Conservation (phyloP, 64 coral and sea anemone species). For the Pocillopora verrucosa region DNA sequence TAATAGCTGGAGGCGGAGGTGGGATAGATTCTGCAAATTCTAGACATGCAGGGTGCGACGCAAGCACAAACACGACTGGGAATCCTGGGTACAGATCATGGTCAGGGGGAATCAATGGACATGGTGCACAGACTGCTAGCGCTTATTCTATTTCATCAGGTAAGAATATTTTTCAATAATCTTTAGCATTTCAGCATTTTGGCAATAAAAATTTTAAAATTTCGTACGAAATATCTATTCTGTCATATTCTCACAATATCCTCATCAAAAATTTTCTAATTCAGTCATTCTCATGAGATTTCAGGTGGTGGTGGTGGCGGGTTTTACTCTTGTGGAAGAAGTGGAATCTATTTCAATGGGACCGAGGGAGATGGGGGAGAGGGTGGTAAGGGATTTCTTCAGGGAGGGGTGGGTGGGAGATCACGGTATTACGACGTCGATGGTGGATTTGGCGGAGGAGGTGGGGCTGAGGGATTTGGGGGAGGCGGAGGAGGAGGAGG, state of each 20-base stretch:
- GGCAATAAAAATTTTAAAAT: too few species aligned
- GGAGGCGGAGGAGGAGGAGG: too few species aligned
- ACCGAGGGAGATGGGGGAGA: not conserved
- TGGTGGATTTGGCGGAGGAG: too few species aligned
- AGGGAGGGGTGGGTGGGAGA: conserved; percentile 4
- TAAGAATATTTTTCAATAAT: not conserved
- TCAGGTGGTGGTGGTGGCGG: not conserved
- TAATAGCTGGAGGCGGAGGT: conserved; percentile 64
- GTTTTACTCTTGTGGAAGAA: not conserved
- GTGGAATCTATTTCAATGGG: too few species aligned
- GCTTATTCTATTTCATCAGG: conserved; percentile 29
- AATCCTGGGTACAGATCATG: conserved; percentile 1
- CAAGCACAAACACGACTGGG: conserved; percentile 32
- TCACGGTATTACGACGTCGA: not conserved
- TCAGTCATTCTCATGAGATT: not conserved
- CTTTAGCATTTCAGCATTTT: not conserved
- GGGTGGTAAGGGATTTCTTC: conserved; percentile 1
- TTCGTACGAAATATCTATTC: too few species aligned
- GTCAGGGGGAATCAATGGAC: not conserved
- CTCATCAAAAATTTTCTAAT: not conserved
- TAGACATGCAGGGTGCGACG: conserved; percentile 31
- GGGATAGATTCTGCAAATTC: not conserved
- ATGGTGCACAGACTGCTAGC: conserved; percentile 4
- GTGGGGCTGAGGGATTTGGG: too few species aligned
- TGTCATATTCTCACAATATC: too few species aligned